Evolutionary conservation across 2,888 invertebrate genomes (phyloP).

Genomic region (Euplexia lucipara): DNA sequence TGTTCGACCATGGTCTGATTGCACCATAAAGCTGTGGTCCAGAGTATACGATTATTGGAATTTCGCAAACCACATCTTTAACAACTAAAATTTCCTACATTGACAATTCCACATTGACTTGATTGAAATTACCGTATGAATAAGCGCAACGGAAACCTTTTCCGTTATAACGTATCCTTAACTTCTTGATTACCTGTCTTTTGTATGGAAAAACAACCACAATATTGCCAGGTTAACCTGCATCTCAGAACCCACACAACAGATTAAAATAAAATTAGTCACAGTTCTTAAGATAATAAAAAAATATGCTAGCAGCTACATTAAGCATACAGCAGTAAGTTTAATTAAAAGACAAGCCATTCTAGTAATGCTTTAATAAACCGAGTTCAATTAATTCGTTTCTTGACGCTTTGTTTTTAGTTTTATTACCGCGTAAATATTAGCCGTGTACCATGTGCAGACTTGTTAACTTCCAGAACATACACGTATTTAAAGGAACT

Average conservation of each 20-base stretch:
- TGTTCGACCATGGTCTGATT: constrained; percentile 9
- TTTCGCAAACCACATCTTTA: constrained; percentile 5
- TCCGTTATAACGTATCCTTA: constrained; percentile 25
- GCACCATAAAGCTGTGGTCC: neutral
- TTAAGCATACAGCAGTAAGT: neutral
- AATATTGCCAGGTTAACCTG: neutral
- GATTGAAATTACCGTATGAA: constrained; percentile 12
- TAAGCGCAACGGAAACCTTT: constrained; percentile 6
- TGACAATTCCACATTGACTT: no score
- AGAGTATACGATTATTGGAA: neutral
- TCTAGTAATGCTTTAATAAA: constrained; percentile 14
- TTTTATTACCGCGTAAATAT: neutral
- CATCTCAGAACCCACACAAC: constrained; percentile 10
- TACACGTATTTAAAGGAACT: no score
- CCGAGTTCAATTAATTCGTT: neutral
- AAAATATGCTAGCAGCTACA: constrained; percentile 10
- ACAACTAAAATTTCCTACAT: constrained; percentile 7
- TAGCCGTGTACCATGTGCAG: constrained; percentile 25
- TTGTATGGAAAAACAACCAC: neutral
- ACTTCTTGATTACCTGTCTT: constrained; percentile 24
- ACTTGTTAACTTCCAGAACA: constrained; percentile 20
- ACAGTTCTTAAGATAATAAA: constrained; percentile 1
- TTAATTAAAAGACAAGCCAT: constrained; percentile 5
- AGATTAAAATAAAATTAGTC: neutral
- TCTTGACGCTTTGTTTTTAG: neutral